Base-by-base conservation (phyloP, 30 jellyfish, hydroid and myxozoan genomes). In the Rhopilema esculentum region DNA sequence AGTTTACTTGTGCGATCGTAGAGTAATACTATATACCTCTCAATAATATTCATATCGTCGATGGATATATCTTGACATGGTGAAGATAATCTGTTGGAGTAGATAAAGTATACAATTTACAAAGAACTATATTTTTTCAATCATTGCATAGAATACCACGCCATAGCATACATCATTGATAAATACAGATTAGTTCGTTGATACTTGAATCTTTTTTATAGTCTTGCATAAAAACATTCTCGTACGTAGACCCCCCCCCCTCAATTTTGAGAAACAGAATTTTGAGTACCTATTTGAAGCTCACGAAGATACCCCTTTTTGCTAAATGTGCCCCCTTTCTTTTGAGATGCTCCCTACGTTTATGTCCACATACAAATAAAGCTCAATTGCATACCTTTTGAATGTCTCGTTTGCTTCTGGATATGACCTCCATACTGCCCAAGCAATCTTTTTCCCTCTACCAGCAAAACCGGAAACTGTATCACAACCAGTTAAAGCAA, bases 401-500 rank as follows among this genome's bases (percentile, higher is more conserved):
- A 67, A 49, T 70, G 86, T 53, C 62, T 53, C 77, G 21, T 71
- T 53, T 65, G 75, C 61, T 29, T 85, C 94, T 51, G 94, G 89
- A 66, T 24, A 72, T 16, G 83, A 24, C 63, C 50, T 85, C 90
- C 89, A 86, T 24, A 83, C 49, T 49, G 66, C 72, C 89, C 84
- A 75, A 30, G 89, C 84, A 40, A 50, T 16, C 68, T 65, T 74
- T 50, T 75, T 74, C 15, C 84, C 85, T 29, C 77, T 32, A 29
- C 84, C 85, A 9, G 62, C 61, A 64, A 86, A 86, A 1, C 75
- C 64, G 8, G 89, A 86, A 8, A 77, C 84, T 26, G 85, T 62
- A 52, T 76, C 89, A 31, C 95, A 86, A 16, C 95, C 90, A 33
- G 89, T 73, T 22, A 86, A 31, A 7, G 95, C 71, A 50, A 51